Evolutionary conservation across 2,797 vertebrate genomes (phyloP).

Genomic region (Gymnothorax reevesii): DNA sequence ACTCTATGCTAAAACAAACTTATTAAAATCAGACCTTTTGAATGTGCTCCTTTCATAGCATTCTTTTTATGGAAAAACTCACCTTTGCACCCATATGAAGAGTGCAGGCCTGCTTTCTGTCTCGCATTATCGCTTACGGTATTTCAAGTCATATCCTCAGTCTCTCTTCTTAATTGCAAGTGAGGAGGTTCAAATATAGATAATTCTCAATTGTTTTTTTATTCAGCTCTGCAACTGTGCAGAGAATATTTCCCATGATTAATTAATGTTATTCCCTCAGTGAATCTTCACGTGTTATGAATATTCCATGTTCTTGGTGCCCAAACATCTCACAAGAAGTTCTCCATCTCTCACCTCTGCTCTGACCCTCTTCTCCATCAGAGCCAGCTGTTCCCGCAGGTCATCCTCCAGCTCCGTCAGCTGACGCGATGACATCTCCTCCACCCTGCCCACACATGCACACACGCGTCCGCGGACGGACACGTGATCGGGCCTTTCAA

Average conservation of each 20-base stretch:
- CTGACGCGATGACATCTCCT: slow-evolving; percentile 69
- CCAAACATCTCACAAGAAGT: background rate
- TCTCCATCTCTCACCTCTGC: slow-evolving; percentile 61
- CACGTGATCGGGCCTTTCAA: background rate
- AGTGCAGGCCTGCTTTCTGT: background rate
- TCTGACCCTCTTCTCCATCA: slow-evolving; percentile 63
- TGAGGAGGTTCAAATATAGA: background rate
- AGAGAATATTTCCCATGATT: background rate
- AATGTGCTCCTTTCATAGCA: background rate
- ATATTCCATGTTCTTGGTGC: background rate
- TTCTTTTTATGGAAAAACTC: background rate
- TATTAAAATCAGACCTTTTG: background rate
- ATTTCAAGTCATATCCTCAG: background rate
- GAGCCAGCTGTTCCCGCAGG: slow-evolving; percentile 65
- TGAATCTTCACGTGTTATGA: background rate
- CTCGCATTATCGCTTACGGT: background rate
- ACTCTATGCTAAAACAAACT: slow-evolving; percentile 11
- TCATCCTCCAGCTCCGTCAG: slow-evolving; percentile 76
- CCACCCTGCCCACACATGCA: slow-evolving; percentile 60
- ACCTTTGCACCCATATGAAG: background rate
- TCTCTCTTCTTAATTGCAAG: background rate
- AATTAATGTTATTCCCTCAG: background rate
- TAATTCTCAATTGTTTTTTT: background rate
- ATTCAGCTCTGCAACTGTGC: background rate
- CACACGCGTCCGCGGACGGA: background rate